These are phyloP conservation scores for Triplophysa rosa DNA, from an alignment of 2,113 vertebrate species.

Conservation along the genomic window DNA sequence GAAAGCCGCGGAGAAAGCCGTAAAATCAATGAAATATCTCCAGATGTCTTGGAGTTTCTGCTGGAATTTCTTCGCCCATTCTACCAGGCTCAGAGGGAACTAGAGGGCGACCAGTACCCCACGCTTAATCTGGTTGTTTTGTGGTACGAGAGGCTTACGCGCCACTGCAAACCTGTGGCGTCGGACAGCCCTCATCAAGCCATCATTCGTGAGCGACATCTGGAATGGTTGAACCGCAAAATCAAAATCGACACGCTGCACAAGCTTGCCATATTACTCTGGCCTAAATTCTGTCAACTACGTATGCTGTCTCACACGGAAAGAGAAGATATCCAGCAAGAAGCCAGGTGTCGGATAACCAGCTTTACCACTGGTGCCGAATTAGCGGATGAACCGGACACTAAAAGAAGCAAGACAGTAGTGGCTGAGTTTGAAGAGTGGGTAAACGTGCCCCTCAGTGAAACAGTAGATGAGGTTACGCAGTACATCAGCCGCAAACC, in stretches of 20 bases:
- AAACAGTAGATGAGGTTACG: too few species aligned
- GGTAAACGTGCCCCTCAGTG: too few species aligned
- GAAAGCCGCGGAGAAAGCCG: too few species aligned
- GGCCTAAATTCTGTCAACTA: neutral
- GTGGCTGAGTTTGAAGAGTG: too few species aligned
- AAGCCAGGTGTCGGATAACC: neutral
- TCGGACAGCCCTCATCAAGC: neutral
- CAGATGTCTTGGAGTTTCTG: neutral
- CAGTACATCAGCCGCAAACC: too few species aligned
- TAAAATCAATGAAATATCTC: neutral
- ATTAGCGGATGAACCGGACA: neutral
- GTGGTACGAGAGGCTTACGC: neutral
- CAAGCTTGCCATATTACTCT: neutral
- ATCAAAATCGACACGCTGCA: neutral
- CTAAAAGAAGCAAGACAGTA: neutral
- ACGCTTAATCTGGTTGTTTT: conserved; percentile 19
- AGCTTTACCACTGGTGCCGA: neutral
- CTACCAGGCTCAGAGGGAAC: conserved; percentile 17
- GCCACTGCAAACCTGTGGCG: neutral
- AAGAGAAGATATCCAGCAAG: neutral
- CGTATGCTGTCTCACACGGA: too few species aligned
- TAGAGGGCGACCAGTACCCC: neutral
- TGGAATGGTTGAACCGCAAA: neutral
- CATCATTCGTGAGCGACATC: conserved; percentile 8
- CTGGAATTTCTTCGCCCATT: conserved; percentile 9